Percentiles rank a stretch among this genome's conserved stretches.
Evolutionary conservation across 2,888 invertebrate species (phyloP).

Genomic region (Dione juno): DNA sequence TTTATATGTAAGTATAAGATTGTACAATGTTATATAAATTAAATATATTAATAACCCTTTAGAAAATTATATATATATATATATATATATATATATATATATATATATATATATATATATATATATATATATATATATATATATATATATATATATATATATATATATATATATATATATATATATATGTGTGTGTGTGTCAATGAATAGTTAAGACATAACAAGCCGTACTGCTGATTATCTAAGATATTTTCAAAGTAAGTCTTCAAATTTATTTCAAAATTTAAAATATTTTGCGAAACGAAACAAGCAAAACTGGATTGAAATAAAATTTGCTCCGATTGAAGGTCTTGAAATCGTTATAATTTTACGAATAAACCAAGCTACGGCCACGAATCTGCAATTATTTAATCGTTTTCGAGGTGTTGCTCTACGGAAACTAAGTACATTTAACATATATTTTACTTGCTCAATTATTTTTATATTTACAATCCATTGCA

Average conservation of each 20-base stretch:
- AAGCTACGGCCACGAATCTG: constrained; percentile 68
- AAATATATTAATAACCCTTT: too few species aligned
- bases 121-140: too few species aligned
- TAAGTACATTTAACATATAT: constrained; percentile 51
- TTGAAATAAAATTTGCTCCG: constrained; percentile 68
- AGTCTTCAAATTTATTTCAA: neutral
- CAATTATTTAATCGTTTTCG: constrained; percentile 78
- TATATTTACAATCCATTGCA: constrained; percentile 10
- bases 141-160: too few species aligned
- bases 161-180: too few species aligned
- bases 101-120: too few species aligned
- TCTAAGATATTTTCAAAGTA: neutral
- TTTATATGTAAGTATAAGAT: too few species aligned
- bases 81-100: too few species aligned
- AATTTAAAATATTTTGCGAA: neutral
- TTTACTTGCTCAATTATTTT: neutral
- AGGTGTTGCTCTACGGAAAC: constrained; percentile 73
- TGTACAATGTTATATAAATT: too few species aligned
- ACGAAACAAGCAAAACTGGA: neutral
- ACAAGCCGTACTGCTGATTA: neutral
- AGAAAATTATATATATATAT: too few species aligned
- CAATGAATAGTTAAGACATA: neutral
- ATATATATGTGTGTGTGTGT: too few species aligned
- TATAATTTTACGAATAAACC: constrained; percentile 70
- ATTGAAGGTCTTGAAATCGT: constrained; percentile 53